phyloP scores from a whole-genome alignment of 2,797 vertebrate species.

The Mycteria americana region DNA sequence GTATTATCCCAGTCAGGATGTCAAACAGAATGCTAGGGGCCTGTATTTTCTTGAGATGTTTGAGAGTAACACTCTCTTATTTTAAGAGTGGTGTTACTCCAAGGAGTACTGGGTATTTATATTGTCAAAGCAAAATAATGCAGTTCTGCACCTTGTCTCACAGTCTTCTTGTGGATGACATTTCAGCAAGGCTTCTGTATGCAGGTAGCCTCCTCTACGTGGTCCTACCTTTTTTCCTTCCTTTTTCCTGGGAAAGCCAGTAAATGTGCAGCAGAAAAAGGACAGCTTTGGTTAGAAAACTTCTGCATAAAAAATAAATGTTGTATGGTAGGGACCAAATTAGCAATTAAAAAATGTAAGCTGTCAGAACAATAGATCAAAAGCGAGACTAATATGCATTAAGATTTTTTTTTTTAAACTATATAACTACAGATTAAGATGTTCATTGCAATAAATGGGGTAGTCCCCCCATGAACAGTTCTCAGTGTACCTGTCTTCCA shows the following conservation, averaged over 20 bases:
- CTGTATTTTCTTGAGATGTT: neutral
- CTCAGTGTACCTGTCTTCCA: neutral
- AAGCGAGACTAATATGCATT: neutral
- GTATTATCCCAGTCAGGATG: neutral
- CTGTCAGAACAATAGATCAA: neutral
- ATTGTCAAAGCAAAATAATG: neutral
- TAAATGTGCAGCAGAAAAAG: neutral
- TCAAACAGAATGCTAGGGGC: neutral
- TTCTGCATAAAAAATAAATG: neutral
- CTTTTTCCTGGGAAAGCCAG: neutral
- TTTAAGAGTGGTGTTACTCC: neutral
- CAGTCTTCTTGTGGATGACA: neutral
- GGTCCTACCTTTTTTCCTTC: neutral
- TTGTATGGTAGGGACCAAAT: neutral
- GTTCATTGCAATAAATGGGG: neutral
- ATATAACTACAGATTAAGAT: neutral
- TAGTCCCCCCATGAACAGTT: neutral
- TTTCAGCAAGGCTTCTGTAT: neutral
- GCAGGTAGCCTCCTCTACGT: fast-evolving
- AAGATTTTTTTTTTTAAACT: neutral
- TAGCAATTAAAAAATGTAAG: neutral
- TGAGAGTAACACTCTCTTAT: neutral
- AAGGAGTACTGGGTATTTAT: neutral
- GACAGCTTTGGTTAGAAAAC: neutral
- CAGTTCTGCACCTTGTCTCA: neutral